Base-by-base conservation (phyloP, 2,888 invertebrate species). In the Aquatica leii region DNA sequence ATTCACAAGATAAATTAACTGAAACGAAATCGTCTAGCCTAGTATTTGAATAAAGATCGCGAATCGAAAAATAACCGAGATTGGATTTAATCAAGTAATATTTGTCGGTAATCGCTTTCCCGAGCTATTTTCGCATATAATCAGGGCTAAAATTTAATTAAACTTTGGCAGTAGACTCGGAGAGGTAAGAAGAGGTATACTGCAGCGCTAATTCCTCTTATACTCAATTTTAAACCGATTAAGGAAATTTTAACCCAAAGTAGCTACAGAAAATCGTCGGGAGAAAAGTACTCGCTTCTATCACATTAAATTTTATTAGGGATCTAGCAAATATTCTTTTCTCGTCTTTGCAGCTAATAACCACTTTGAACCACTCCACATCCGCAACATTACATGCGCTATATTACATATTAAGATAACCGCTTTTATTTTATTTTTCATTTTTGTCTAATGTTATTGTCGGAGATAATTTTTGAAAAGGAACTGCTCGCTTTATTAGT, bases 191-290 rank as follows among this genome's bases (percentile, higher is more conserved):
- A 73, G 61, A 75, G 76, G 74, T 76, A 76, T 76, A 76, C 74
- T 76, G 75, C 75, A 70, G 74, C 75, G 76, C 74, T 77, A 77
- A 76, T 76, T 74, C 75, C 69, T 75, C 74, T 74, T 75, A 75
- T 76, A 78, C 77, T 75, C 76, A 78, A 80, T 79, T 79, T 80
- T 79, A 80, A 79, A 79, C 77, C 79, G 79, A 80, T 80, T 79
- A 80, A 77, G 79, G 77, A 78, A 76, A 79, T 79, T 77, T 75
- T 76, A 76, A 74, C 73, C 76, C 67, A 72, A 76, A 75, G 72
- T 72, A 74, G 72, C 73, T 74, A 72, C 72, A 73, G 73, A 70
- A 73, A 73, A 63, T 63, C 63, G 63, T 59, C 63, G 52, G 34
- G 59, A 63, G 63, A 60, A 66, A 62, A 62, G 70, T 65, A 69